Evolutionary conservation across 2,888 invertebrate species (phyloP).

Genomic region (Nymphalis urticae): DNA sequence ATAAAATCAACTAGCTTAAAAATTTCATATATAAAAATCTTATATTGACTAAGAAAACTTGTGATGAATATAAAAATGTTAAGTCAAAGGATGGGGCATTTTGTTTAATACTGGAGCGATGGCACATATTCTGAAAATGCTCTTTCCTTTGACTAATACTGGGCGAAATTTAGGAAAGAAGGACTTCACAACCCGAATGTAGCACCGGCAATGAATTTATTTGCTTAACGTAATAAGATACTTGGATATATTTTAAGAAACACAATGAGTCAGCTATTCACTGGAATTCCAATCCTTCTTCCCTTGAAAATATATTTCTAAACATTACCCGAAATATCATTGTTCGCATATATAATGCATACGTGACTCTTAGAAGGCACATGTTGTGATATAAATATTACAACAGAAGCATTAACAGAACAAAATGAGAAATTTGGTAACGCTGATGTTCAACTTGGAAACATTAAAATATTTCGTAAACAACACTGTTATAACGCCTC

Average conservation of each 20-base stretch:
- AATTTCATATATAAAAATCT: constrained; percentile 73
- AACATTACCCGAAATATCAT: constrained; percentile 61
- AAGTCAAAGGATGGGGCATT: constrained; percentile 74
- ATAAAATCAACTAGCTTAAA: constrained; percentile 78
- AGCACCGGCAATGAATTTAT: constrained; percentile 58
- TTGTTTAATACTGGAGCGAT: constrained; percentile 77
- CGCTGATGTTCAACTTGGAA: constrained; percentile 48
- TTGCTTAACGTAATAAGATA: constrained; percentile 20
- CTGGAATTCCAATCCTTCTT: constrained; percentile 69
- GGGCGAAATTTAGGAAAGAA: constrained; percentile 74
- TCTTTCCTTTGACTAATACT: constrained; percentile 78
- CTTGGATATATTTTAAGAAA: constrained; percentile 1
- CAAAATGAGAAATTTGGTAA: constrained; percentile 56
- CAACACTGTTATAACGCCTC: constrained; percentile 52
- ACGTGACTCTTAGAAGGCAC: constrained; percentile 59
- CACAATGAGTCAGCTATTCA: constrained; percentile 32
- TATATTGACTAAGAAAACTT: constrained; percentile 79
- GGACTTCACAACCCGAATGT: constrained; percentile 77
- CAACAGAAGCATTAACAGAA: constrained; percentile 53
- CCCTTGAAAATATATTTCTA: constrained; percentile 57
- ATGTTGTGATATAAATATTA: constrained; percentile 66
- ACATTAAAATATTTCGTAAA: constrained; percentile 49
- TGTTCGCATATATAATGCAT: constrained; percentile 46
- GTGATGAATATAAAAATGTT: constrained; percentile 75
- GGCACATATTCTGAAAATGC: constrained; percentile 77